Conservation (phyloP, 2,797 vertebrate genomes). For the Trachurus trachurus region DNA sequence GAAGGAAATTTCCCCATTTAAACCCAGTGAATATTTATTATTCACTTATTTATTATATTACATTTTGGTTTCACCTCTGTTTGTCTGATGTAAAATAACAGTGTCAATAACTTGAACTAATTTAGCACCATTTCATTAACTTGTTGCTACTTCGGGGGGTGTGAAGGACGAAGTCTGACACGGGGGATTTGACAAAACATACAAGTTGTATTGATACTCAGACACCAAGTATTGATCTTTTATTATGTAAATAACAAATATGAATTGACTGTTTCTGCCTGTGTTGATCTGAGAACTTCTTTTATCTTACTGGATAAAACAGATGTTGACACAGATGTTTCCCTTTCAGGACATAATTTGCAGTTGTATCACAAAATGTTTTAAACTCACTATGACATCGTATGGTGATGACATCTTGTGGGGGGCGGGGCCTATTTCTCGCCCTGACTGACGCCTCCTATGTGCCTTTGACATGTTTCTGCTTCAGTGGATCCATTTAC, state of each 20-base stretch:
- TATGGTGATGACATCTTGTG: too few relatives aligned
- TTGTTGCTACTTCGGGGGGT: background rate
- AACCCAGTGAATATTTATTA: background rate
- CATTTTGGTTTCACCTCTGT: conserved; percentile 5
- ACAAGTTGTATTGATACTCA: too few relatives aligned
- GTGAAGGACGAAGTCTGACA: conserved; percentile 14
- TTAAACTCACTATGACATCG: too few relatives aligned
- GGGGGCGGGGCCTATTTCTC: too few relatives aligned
- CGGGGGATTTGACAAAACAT: background rate
- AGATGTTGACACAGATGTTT: too few relatives aligned
- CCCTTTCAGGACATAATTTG: too few relatives aligned
- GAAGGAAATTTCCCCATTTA: background rate
- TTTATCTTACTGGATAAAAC: too few relatives aligned
- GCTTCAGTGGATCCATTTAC: conserved; percentile 44
- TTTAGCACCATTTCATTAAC: background rate
- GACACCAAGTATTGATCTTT: too few relatives aligned
- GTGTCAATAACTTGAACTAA: background rate
- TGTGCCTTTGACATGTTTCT: conserved; percentile 64
- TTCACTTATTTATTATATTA: background rate
- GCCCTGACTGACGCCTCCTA: conserved; percentile 7
- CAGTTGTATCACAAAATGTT: too few relatives aligned
- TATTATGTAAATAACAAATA: too few relatives aligned
- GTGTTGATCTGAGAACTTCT: too few relatives aligned
- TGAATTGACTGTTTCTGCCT: too few relatives aligned
- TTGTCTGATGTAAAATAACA: background rate